Percentiles rank a stretch among this genome's conserved stretches.
Conservation (phyloP, 2,113 vertebrate genomes). For the Trichomycterus rosablanca region DNA sequence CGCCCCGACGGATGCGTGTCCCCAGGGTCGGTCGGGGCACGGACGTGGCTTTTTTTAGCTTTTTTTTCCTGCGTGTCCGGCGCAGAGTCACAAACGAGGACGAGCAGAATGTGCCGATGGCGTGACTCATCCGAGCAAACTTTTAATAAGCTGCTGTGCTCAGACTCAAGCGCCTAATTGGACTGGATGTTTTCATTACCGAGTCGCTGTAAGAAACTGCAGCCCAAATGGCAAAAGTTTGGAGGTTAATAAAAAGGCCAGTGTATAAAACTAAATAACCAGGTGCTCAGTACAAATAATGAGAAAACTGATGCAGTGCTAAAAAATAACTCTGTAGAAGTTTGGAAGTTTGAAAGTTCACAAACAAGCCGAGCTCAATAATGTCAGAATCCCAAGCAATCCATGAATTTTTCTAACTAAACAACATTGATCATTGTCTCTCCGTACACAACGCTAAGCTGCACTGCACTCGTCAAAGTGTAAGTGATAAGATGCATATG, state of each 20-base stretch:
- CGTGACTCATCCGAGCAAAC: conserved; percentile 42
- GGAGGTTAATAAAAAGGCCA: conserved; percentile 23
- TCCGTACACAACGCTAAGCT: no score
- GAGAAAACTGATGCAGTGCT: background rate
- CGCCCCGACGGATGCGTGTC: background rate
- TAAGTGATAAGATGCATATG: no score
- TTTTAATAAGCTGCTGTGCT: conserved; percentile 20
- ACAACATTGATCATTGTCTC: no score
- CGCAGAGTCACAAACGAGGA: conserved; percentile 1
- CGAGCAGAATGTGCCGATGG: conserved; percentile 42
- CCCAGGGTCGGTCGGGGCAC: no score
- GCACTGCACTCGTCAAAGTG: no score
- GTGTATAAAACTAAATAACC: conserved; percentile 6
- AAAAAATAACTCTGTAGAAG: background rate
- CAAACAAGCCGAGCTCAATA: background rate
- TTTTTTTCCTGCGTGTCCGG: background rate
- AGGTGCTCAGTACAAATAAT: conserved; percentile 1
- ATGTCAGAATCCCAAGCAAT: no score
- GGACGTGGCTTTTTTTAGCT: background rate
- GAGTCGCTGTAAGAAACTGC: conserved; percentile 8
- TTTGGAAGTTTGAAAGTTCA: conserved; percentile 2
- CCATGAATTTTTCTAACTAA: no score
- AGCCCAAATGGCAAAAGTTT: conserved; percentile 11
- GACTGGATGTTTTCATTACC: conserved; percentile 5
- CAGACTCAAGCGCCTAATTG: conserved; percentile 16